A percentile compares a stretch with the other conserved stretches of the same genome.
Conservation (phyloP, 2,888 invertebrate genomes). For the Cryptocephalus moraei region DNA sequence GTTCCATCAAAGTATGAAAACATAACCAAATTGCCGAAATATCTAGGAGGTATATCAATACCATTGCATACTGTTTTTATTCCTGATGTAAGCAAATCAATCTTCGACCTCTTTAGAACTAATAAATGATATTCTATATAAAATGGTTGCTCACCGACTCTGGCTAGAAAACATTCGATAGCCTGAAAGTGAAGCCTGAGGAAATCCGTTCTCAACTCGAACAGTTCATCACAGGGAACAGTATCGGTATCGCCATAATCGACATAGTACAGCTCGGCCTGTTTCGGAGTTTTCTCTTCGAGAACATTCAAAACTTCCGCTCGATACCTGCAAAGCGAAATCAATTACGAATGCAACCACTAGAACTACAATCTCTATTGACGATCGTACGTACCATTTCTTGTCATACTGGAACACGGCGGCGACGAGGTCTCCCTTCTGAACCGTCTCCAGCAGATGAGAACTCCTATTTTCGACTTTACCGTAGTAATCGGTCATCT, state of each 20-base stretch:
- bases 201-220: constrained; percentile 66
- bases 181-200: constrained; percentile 69
- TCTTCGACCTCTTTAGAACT: not conserved
- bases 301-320: constrained; percentile 58
- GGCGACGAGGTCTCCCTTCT: constrained; percentile 72
- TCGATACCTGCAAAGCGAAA: constrained; percentile 28
- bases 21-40: no score
- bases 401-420: constrained; percentile 72
- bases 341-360: not conserved
- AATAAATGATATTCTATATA: not conserved
- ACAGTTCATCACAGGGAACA: constrained; percentile 54
- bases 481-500: constrained; percentile 76
- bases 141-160: constrained; percentile 42
- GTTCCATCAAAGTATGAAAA: no score
- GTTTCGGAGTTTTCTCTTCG: constrained; percentile 50
- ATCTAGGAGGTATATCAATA: no score
- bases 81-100: constrained; percentile 1
- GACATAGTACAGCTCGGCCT: constrained; percentile 67
- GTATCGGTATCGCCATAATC: constrained; percentile 82
- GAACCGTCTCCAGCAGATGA: constrained; percentile 45
- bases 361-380: not conserved
- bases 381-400: constrained; percentile 57
- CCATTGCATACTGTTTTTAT: not conserved
- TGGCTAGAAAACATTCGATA: constrained; percentile 75
- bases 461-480: constrained; percentile 51